Conservation (phyloP, 2,113 vertebrate species). For the Platycercus adscitus region DNA sequence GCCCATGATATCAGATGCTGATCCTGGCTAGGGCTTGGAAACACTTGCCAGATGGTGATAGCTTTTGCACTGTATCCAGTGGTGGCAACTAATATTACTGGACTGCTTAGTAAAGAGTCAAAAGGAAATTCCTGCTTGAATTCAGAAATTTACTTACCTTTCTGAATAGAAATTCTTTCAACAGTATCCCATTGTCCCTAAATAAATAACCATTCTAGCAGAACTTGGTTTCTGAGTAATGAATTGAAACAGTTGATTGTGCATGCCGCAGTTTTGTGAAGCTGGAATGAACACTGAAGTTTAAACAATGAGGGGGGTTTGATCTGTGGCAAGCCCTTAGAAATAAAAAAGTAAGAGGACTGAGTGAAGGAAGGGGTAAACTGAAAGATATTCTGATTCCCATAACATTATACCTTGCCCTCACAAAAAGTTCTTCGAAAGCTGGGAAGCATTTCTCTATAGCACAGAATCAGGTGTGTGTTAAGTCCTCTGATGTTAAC, state of each 20-base stretch:
- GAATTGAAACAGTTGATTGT: not conserved
- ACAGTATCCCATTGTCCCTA: not conserved
- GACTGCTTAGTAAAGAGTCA: not conserved
- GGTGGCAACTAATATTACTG: not conserved
- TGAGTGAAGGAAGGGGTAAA: not conserved
- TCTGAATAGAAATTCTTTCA: not conserved
- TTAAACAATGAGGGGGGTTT: not conserved
- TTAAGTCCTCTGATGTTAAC: not conserved
- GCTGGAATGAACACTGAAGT: not conserved
- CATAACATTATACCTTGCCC: not conserved
- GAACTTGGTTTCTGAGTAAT: not conserved
- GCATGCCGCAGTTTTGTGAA: not conserved
- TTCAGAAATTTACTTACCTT: not conserved
- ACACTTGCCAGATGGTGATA: no score
- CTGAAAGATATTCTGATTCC: not conserved
- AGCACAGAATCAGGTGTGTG: not conserved
- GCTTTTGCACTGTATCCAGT: not conserved
- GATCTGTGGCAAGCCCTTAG: not conserved
- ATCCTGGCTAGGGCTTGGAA: not conserved
- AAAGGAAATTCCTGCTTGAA: not conserved
- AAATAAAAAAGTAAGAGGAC: not conserved
- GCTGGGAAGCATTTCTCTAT: rapidly evolving
- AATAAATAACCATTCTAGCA: not conserved
- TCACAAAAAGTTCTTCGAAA: not conserved
- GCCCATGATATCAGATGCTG: not conserved